Evolutionary conservation across 2,888 invertebrate species (phyloP), one percentile per base, ranked within the genome.

Genomic region (Automeris io): DNA sequence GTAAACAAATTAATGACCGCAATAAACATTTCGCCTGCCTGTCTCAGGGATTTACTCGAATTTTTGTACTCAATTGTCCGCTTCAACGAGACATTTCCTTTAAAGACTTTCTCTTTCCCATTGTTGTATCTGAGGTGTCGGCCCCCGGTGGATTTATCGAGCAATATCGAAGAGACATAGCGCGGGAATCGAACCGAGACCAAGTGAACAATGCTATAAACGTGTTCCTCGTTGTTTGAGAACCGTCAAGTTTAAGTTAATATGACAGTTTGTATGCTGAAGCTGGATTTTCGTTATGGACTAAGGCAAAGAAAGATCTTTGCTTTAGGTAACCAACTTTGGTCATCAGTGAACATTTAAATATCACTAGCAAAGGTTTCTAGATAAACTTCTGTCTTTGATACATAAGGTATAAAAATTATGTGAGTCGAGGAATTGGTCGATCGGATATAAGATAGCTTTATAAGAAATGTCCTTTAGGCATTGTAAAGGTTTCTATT

Each of bases 91-190:
- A 72, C 67, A 77, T 70, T 70, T 72, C 72, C 69, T 67, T 54
- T 29, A 39, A 47, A 60, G 53, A 80, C 82, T 83, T 82, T 82
- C 83, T 80, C 82, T 69, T 70, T 68, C 49, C 73, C 78, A 78
- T 81, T 82, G 82, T 80, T 63, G 68, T 76, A 70, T 67, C 64
- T 49, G 61, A 70, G 73, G 80, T 82, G 79, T 76, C 67, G 71
- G 69, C 56, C 54, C 45, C 46, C 40, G 43, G 35, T 61, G 74
- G 68, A 82, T 83, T 83, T 83, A 82, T 81, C 66, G 70, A 52
- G 56, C 57, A 51, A 71, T 75, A 71, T 51, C 55, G 50, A 59
- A 68, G 60, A 68, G 60, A 69, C 74, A 72, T 69, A 74, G 66
- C 65, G 61, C 65, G 61, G 71, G 78, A 75, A 69, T 74, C 76